phyloP scores from a whole-genome alignment of 2,888 invertebrate genomes.

The Leptinotarsa juncta region DNA sequence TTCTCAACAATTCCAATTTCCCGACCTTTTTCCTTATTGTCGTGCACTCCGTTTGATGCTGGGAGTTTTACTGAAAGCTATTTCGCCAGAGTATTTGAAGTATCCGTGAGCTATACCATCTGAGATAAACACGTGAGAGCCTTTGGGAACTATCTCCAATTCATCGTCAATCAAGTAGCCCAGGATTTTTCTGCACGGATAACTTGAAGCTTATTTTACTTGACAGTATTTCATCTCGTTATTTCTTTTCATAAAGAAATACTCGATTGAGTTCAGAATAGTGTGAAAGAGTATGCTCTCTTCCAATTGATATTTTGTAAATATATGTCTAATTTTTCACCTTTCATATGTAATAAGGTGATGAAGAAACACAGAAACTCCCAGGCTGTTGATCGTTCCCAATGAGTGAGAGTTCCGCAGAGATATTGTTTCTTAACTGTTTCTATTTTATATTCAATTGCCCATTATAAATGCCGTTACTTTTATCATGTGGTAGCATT shows the following conservation, averaged over 20 bases:
- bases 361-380: no score
- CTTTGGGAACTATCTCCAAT: not conserved
- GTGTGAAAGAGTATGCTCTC: not conserved
- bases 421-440: no score
- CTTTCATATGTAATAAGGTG: no score
- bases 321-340: no score
- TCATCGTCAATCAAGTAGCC: slow-evolving; percentile 5
- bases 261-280: not conserved
- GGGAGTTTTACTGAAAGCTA: not conserved
- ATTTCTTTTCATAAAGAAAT: not conserved
- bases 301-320: no score
- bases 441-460: no score
- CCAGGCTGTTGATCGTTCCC: no score
- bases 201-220: not conserved
- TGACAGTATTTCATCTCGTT: not conserved
- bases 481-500: no score
- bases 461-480: no score
- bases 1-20: not conserved
- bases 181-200: slow-evolving; percentile 1
- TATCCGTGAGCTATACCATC: not conserved
- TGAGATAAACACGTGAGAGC: slow-evolving; percentile 9
- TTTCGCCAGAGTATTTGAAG: not conserved
- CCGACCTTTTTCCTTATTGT: not conserved
- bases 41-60: slow-evolving; percentile 7
- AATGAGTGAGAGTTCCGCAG: no score